Percentiles rank a stretch among this genome's conserved stretches.
phyloP scores from a whole-genome alignment of 2,113 vertebrate species.

The Pteronura brasiliensis region DNA sequence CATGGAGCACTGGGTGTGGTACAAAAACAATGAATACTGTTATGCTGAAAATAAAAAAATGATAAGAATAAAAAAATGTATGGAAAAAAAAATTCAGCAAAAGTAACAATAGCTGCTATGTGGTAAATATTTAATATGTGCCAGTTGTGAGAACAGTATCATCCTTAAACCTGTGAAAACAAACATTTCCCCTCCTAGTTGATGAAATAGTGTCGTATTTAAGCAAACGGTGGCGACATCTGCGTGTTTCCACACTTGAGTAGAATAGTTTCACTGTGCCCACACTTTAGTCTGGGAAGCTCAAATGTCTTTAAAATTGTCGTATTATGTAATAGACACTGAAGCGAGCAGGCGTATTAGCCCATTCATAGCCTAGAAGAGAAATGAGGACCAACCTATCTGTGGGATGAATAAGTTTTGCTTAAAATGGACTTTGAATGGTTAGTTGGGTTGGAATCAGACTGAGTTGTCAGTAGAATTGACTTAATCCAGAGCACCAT shows the following conservation, averaged over 20 bases:
- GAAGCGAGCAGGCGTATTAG: background rate
- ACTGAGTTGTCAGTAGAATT: background rate
- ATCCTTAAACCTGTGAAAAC: background rate
- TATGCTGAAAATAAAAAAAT: no score
- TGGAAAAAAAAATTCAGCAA: no score
- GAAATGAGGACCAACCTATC: background rate
- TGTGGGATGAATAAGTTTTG: background rate
- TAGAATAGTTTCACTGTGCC: background rate
- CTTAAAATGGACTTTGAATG: background rate
- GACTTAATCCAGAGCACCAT: background rate
- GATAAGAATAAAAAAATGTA: no score
- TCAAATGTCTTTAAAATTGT: background rate
- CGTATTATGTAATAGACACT: background rate
- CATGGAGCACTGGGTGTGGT: no score
- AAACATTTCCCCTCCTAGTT: background rate
- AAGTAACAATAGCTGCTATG: background rate
- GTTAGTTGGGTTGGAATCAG: background rate
- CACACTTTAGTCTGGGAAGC: background rate
- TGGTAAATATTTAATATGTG: background rate
- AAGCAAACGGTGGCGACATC: background rate
- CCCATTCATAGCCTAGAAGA: background rate
- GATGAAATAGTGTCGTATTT: background rate
- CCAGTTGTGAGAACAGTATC: background rate
- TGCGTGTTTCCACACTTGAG: slow-evolving; percentile 4
- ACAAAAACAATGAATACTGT: no score